Conservation (phyloP, 2,888 invertebrate genomes). For the Coenonympha arcania region DNA sequence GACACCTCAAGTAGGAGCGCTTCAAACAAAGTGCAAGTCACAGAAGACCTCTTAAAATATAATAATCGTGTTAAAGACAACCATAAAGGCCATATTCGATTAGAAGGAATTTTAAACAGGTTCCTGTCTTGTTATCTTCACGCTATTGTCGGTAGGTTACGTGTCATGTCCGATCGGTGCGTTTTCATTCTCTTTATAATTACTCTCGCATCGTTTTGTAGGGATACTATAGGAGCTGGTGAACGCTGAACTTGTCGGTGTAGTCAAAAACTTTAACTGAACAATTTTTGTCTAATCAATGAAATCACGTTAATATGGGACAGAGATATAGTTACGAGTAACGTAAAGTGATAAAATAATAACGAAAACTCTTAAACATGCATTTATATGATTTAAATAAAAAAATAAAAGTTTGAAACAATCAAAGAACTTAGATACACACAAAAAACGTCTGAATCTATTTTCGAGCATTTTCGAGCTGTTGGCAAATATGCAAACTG, state of each 20-base stretch:
- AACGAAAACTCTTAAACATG: too few relatives aligned
- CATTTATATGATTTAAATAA: too few relatives aligned
- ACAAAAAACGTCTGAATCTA: too few relatives aligned
- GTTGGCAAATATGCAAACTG: too few relatives aligned
- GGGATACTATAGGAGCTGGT: conserved; percentile 29
- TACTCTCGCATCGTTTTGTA: conserved; percentile 43
- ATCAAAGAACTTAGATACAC: too few relatives aligned
- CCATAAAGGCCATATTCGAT: conserved; percentile 71
- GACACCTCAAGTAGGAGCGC: conserved; percentile 55
- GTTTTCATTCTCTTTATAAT: conserved; percentile 54
- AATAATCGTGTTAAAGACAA: conserved; percentile 73
- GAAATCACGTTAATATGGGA: too few relatives aligned
- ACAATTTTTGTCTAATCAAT: too few relatives aligned
- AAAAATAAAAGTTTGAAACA: too few relatives aligned
- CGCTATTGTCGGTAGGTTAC: conserved; percentile 56
- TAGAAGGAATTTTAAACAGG: conserved; percentile 65
- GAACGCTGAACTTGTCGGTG: not conserved
- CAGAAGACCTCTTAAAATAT: conserved; percentile 68
- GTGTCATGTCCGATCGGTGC: conserved; percentile 47
- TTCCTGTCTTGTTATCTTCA: conserved; percentile 64
- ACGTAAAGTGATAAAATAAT: too few relatives aligned
- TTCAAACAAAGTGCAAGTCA: conserved; percentile 67
- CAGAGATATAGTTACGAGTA: too few relatives aligned
- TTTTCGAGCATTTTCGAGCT: too few relatives aligned
- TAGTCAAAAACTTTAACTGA: too few relatives aligned